Evolutionary conservation across 2,113 vertebrate species (phyloP).

Genomic region (Caranx ignobilis): DNA sequence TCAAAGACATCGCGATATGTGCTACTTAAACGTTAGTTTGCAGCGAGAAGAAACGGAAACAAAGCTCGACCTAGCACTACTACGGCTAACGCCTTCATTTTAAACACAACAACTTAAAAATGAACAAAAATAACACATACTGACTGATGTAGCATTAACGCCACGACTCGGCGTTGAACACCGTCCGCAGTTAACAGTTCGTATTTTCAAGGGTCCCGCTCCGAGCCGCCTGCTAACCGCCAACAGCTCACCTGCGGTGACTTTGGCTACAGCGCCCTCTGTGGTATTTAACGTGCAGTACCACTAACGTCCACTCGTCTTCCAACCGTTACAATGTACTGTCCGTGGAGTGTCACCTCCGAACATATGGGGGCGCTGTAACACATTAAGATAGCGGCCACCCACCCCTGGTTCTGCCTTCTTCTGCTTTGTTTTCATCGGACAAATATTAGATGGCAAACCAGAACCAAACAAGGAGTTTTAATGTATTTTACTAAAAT

Average conservation of each 20-base stretch:
- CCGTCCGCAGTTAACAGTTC: not conserved
- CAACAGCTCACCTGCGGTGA: not conserved
- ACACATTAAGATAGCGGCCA: fast-evolving
- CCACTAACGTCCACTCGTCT: not conserved
- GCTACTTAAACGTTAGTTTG: constrained; percentile 1
- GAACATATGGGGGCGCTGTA: not conserved
- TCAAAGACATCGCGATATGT: constrained; percentile 15
- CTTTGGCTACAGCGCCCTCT: constrained; percentile 26
- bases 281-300: not conserved
- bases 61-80: not conserved
- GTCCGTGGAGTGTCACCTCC: constrained; percentile 23
- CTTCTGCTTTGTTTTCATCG: constrained; percentile 51
- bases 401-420: not conserved
- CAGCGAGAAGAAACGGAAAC: not conserved
- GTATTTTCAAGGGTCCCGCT: constrained; percentile 77
- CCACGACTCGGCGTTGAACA: not conserved
- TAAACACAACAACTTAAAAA: not conserved
- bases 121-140: fast-evolving
- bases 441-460: constrained; percentile 48
- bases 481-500: not conserved
- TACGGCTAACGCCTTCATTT: not conserved
- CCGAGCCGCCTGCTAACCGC: constrained; percentile 43
- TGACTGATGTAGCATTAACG: fast-evolving
- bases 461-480: not conserved
- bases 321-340: fast-evolving